A percentile compares a stretch with the other conserved stretches of the same genome.
phyloP scores from a whole-genome alignment of 2,888 invertebrate genomes.

The Dryobota labecula region DNA sequence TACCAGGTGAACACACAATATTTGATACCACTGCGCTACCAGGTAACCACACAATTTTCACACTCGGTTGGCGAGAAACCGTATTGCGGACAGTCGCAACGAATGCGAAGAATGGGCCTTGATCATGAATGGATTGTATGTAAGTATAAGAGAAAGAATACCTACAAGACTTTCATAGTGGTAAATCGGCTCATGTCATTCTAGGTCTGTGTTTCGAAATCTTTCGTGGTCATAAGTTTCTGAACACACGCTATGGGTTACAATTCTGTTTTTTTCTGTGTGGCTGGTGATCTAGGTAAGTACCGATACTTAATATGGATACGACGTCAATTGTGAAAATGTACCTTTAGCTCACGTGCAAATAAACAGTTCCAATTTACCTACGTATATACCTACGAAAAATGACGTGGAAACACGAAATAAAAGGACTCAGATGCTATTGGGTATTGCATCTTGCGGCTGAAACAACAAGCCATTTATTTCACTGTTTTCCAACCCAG shows the following conservation, averaged over 20 bases:
- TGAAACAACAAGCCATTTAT: conserved; percentile 5
- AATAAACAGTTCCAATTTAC: not conserved
- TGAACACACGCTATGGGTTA: not conserved
- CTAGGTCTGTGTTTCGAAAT: not conserved
- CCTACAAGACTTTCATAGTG: not conserved
- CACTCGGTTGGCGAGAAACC: conserved; percentile 9
- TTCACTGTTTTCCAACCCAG: not conserved
- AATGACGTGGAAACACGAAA: not conserved
- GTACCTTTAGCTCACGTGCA: not conserved
- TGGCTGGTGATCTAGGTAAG: too few species aligned
- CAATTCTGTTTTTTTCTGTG: too few species aligned
- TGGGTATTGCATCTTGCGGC: not conserved
- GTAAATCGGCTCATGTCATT: not conserved
- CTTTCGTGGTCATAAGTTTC: not conserved
- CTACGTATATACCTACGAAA: not conserved
- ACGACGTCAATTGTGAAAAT: not conserved
- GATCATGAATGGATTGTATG: not conserved
- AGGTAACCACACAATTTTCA: conserved; percentile 29
- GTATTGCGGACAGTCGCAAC: not conserved
- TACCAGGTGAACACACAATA: conserved; percentile 20
- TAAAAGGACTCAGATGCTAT: not conserved
- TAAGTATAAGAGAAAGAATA: conserved; percentile 2
- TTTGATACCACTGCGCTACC: conserved; percentile 17
- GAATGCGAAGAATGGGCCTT: not conserved
- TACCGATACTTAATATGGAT: not conserved